These are phyloP conservation scores for Heliconius eleuchia DNA, from an alignment of 1,140 invertebrate species.

Conservation along the genomic window DNA sequence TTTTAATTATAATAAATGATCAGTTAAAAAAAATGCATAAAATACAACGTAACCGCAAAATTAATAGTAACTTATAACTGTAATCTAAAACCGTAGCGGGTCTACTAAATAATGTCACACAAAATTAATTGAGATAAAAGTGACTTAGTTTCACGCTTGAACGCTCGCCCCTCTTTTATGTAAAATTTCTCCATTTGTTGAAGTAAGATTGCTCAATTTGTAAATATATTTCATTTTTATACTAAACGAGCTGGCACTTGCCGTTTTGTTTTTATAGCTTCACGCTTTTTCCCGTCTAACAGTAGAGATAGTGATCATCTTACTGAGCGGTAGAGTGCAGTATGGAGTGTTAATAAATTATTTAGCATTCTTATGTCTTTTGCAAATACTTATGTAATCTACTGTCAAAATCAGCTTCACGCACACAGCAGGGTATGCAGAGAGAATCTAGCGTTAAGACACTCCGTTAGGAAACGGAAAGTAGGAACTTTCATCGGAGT, in stretches of 20 bases:
- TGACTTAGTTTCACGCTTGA: not conserved
- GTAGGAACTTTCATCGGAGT: no score
- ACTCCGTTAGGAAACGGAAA: no score
- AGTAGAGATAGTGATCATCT: no score
- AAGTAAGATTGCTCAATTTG: not conserved
- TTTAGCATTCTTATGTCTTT: no score
- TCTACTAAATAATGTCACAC: not conserved
- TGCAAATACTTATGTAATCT: no score
- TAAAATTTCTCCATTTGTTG: not conserved
- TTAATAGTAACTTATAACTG: not conserved
- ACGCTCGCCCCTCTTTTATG: not conserved
- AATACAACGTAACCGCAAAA: not conserved
- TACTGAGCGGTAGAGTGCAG: no score
- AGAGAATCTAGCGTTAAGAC: no score
- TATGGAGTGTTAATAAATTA: no score
- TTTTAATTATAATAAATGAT: not conserved
- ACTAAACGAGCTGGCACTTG: not conserved
- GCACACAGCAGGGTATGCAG: no score
- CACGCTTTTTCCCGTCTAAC: no score
- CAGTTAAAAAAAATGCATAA: not conserved
- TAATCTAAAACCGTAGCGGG: not conserved
- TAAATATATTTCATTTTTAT: not conserved
- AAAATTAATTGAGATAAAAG: slow-evolving; percentile 7
- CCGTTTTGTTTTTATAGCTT: no score
- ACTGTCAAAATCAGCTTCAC: no score